Evolutionary conservation across 2,888 invertebrate species (phyloP).

Genomic region (Incurvaria masculella): DNA sequence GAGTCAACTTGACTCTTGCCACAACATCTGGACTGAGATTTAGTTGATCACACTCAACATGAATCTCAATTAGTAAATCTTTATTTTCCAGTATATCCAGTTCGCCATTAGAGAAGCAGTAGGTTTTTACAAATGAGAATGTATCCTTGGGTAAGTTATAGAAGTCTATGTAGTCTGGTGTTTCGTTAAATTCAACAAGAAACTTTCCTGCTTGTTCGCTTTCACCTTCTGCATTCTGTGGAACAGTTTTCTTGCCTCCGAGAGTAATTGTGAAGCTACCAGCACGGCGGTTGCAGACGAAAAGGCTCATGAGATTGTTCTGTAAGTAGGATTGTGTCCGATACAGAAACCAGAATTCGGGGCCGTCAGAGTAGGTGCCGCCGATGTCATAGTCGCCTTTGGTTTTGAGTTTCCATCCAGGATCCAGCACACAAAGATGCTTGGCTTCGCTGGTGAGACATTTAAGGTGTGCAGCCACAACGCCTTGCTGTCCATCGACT

Average conservation of each 20-base stretch:
- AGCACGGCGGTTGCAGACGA: slow-evolving; percentile 30
- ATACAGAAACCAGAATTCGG: slow-evolving; percentile 40
- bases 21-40: slow-evolving; percentile 24
- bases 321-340: slow-evolving; percentile 29
- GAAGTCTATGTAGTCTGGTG: slow-evolving; percentile 23
- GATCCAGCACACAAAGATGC: slow-evolving; percentile 29
- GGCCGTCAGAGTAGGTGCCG: slow-evolving; percentile 27
- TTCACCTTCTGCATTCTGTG: neutral
- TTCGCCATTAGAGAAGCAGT: slow-evolving; percentile 23
- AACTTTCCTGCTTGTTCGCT: slow-evolving; percentile 8
- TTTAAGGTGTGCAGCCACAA: slow-evolving; percentile 9
- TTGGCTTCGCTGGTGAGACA: slow-evolving; percentile 28
- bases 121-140: slow-evolving; percentile 31
- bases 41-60: slow-evolving; percentile 24
- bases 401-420: slow-evolving; percentile 22
- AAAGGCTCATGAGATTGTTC: slow-evolving; percentile 32
- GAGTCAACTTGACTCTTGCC: slow-evolving; percentile 29
- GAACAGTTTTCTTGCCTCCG: slow-evolving; percentile 21
- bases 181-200: slow-evolving; percentile 12
- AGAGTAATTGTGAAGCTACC: slow-evolving; percentile 28
- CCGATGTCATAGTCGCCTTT: slow-evolving; percentile 33
- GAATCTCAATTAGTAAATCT: slow-evolving; percentile 30
- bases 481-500: neutral
- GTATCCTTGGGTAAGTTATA: slow-evolving; percentile 25
- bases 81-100: slow-evolving; percentile 17